Evolutionary conservation across 2,888 invertebrate species (phyloP), one percentile per base, ranked within the genome.

Genomic region (Sclerodermus sp.): DNA sequence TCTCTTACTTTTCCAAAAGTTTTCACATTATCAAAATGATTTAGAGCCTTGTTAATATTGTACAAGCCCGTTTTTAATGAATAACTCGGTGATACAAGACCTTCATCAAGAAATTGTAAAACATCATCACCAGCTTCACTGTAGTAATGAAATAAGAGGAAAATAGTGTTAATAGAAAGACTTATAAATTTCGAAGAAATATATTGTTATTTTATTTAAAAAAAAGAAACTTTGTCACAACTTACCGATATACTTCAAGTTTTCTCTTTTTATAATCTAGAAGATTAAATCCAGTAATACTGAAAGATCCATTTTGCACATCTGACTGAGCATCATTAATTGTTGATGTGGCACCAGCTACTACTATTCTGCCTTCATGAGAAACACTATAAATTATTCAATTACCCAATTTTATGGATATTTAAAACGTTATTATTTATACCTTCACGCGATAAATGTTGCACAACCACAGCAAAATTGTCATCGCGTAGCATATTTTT

Each of bases 41-140:
- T 76, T 16, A 86, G 75, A 1, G 87, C 87, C 51, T 85, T 81
- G 67, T 87, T 85, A 8, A 86, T 79, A 65, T 85, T 76, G 30
- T 82, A 75, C 41, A 88, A 74, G 29, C 80, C 77, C 67, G 82
- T 85, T 44, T 77, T 79, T 47, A 83, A 78, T 32, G 84, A 83
- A 40, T 82, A 76, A 57, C 82, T 80, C 1, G 87, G 86, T 13
- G 77, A 79, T 48, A 88, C 82, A n/a, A 85, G 75, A 16, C 83
- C 83, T 58, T 87, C 84, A 53, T 84, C 82, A 30, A 83, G 82
- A 70, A 86, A 81, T 56, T 85, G 82, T 49, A 87, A 76, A 3
- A 85, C 81, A 68, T 86, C 85, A 37, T 80, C 76, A 15, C 86
- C 80, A n/a, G 81, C 78, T 70, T 82, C 77, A 34, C 80, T 79